Evolutionary conservation across 2,888 invertebrate species (phyloP), one percentile per base, ranked within the genome.

Genomic region (Itoplectis maculator): DNA sequence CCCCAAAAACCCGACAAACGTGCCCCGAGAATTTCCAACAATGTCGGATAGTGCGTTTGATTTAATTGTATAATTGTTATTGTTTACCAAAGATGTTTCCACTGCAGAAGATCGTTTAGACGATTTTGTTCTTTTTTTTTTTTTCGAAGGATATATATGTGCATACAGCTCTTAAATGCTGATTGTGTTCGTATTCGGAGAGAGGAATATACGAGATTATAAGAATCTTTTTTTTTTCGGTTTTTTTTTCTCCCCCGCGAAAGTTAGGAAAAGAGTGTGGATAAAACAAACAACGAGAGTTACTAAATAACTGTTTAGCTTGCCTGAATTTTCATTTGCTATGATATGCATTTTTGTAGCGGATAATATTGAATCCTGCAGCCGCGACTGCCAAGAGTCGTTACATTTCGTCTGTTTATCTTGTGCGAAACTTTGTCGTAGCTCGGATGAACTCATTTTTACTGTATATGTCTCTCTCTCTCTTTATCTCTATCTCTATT

Each of bases 331-430:
- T 84, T 78, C 70, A 23, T 79, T 76, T 84, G 82, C 81, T 84
- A 82, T 80, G 70, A 77, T 84, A 84, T 82, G 82, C 84, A 84
- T 84, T 84, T 83, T 81, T 84, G 79, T 77, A 79, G 84, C 70
- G 75, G 61, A 78, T 80, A 66, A 76, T 73, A 75, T 82, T 69
- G 42, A 75, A 69, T 63, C 61, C 37, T 47, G 54, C 29, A 23
- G 29, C 59, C 8, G 15, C 42, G 45, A 63, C 51, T 56, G 56
- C 45, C 45, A 54, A 66, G 29, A 23, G 40, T 37, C 42, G 70
- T 42, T 42, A 29, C 59, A 29, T 42, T 66, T 61, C 18, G 56
- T 66, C 63, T 37, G 65, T 73, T 73, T 49, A 63, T 78, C 70
- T 45, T 45, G 69, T 81, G 18, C 56, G 54, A 74, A 47, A 51